Percentiles rank a stretch among this genome's conserved stretches.
Evolutionary conservation across 2,797 vertebrate genomes (phyloP).

Genomic region (Hozukius guyotensis): DNA sequence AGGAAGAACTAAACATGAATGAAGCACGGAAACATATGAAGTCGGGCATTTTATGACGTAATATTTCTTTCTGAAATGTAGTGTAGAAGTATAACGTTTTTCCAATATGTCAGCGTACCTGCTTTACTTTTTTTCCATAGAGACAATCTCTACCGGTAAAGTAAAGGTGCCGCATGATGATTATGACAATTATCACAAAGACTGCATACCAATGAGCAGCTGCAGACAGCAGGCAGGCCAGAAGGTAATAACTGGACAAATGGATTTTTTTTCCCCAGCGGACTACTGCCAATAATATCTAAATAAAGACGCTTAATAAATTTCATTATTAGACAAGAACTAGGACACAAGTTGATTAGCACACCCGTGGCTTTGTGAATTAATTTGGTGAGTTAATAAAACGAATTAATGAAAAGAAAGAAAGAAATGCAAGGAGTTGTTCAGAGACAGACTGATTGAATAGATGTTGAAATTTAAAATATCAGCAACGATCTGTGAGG

Average conservation of each 20-base stretch:
- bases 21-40: not conserved
- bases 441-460: not conserved
- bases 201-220: slow-evolving; percentile 28
- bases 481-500: not conserved
- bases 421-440: not conserved
- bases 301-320: slow-evolving; percentile 4
- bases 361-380: not conserved
- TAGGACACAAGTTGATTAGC: slow-evolving; percentile 9
- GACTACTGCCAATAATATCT: slow-evolving; percentile 12
- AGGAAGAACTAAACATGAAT: not conserved
- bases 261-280: not conserved
- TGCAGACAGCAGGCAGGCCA: slow-evolving; percentile 24
- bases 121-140: not conserved
- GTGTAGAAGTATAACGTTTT: not conserved
- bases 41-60: not conserved
- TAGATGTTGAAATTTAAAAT: not conserved
- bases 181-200: slow-evolving; percentile 21
- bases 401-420: not conserved
- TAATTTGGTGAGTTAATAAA: not conserved
- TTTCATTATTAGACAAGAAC: not conserved
- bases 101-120: not conserved
- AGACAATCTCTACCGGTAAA: not conserved
- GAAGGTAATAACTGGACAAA: slow-evolving; percentile 24
- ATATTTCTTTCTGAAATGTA: not conserved
- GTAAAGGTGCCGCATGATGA: not conserved